These are phyloP conservation scores for Drosophila melanogaster DNA, from an alignment of 1,140 invertebrate species.

Conservation along the genomic window DNA sequence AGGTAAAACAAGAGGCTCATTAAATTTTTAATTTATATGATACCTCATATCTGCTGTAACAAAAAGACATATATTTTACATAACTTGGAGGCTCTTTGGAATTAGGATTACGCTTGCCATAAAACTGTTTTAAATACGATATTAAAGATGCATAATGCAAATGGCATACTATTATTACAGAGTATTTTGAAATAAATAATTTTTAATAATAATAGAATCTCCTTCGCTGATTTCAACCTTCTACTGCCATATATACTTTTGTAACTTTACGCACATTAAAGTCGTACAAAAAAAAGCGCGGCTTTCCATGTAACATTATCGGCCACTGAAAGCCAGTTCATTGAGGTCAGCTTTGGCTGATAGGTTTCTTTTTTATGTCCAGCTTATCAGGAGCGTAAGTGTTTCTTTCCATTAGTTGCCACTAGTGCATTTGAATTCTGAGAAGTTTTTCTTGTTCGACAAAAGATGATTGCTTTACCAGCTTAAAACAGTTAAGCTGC, in stretches of 20 bases:
- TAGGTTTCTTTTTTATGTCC: constrained; percentile 24
- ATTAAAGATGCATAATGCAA: not conserved
- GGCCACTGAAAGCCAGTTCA: constrained; percentile 22
- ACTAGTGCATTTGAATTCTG: not conserved
- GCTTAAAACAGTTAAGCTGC: not conserved
- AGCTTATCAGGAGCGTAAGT: constrained; percentile 9
- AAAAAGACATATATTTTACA: constrained; percentile 1
- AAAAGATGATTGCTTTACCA: not conserved
- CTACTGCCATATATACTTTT: not conserved
- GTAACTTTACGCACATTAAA: not conserved
- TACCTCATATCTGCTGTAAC: constrained; percentile 12
- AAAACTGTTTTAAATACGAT: not conserved
- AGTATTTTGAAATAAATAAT: not conserved
- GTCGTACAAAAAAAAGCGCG: not conserved
- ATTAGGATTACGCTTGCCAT: not conserved
- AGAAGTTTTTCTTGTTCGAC: constrained; percentile 4
- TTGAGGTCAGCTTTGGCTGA: constrained; percentile 6
- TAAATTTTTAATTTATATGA: constrained; percentile 31
- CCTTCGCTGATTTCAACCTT: no score
- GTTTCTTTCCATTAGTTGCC: constrained; percentile 10
- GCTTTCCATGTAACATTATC: not conserved
- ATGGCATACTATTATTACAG: not conserved
- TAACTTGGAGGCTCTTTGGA: not conserved
- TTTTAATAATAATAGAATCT: no score
- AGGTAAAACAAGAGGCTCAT: constrained; percentile 34